Conservation (phyloP, 2,888 invertebrate species). For the Macrophya annulata region DNA sequence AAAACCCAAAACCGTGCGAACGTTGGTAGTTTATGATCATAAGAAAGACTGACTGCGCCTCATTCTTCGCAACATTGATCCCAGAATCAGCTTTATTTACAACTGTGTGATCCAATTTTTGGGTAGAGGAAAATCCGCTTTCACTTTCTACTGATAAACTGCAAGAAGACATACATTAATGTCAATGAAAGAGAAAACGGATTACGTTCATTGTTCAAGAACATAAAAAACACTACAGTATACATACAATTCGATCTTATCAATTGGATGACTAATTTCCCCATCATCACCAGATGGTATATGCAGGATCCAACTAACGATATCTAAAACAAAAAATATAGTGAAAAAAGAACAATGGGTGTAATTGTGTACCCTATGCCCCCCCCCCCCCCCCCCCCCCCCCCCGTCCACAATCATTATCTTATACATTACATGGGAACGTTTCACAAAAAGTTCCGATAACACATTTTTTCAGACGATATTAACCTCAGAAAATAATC, state of each 20-base stretch:
- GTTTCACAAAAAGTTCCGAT: too few relatives aligned
- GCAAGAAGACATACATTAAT: not conserved
- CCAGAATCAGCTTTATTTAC: not conserved
- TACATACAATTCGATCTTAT: not conserved
- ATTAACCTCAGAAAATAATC: too few relatives aligned
- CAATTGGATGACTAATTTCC: not conserved
- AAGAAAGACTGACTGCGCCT: not conserved
- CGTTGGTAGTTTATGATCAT: not conserved
- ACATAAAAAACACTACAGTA: not conserved
- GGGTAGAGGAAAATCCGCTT: not conserved
- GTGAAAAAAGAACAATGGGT: not conserved
- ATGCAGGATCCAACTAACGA: conserved; percentile 9
- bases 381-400: too few relatives aligned
- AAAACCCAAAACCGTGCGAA: not conserved
- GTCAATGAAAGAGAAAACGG: not conserved
- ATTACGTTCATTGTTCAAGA: not conserved
- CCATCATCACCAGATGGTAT: not conserved
- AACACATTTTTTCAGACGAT: too few relatives aligned
- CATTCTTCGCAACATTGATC: not conserved
- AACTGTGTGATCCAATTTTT: not conserved
- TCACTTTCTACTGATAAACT: not conserved
- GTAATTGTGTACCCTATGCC: too few relatives aligned
- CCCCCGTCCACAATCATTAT: too few relatives aligned
- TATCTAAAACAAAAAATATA: not conserved
- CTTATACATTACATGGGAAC: too few relatives aligned